Evolutionary conservation across 2,797 vertebrate genomes (phyloP), one percentile per base, ranked within the genome.

Genomic region (Falco columbarius): DNA sequence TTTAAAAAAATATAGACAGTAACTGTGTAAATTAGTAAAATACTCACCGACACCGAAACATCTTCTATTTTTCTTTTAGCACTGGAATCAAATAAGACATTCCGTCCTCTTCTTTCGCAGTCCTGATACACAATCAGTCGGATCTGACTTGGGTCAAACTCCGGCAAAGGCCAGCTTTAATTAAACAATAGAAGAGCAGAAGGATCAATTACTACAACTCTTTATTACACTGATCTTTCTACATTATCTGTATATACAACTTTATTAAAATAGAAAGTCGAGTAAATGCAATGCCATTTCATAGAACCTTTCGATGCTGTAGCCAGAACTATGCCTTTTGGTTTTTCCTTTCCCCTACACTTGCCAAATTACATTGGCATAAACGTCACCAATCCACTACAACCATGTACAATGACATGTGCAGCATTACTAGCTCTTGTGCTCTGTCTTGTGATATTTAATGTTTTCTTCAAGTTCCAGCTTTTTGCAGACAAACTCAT

Each of bases 61-160:
- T 99, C 99, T 93, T 99, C 99, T 8, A 98, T 97, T 98, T 98
- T 99, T 94, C 99, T 99, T 93, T 99, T 99, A 97, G 98, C 97
- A 23, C 98, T 99, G 84, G 99, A 99, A 97, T 99, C 99, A 81
- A 99, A 99, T 52, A 99, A 98, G 97, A 99, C 99, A 98, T 99
- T 99, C 96, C 99, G 98, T 49, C 99, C 99, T 19, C 99, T 98
- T 90, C 99, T 98, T 96, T 99, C 99, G 23, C 99, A 99, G 98
- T 99, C 99, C 98, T 99, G 99, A 95, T 99, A 99, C 27, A 99
- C 99, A 14, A 99, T 99, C 96, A 99, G 98, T 81, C 99, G 98
- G 98, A 99, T 99, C 95, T 99, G 99, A 97, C 98, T 98, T 80
- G 99, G 99, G 95, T 99, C 99, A 98, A 99, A 98, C 97, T 99